Conservation (phyloP, 2,888 invertebrate genomes). For the Empis livida region DNA sequence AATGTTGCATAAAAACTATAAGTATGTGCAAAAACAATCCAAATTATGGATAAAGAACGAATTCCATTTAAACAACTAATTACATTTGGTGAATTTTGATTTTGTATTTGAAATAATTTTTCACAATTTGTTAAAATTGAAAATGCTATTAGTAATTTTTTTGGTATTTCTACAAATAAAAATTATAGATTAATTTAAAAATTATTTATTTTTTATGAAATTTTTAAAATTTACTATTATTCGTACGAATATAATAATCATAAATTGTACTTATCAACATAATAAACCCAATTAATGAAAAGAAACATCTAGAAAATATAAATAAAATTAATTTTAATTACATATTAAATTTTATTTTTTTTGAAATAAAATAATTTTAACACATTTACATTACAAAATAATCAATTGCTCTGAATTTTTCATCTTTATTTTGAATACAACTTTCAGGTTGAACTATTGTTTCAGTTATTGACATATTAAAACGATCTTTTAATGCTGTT, state of each 20-base stretch:
- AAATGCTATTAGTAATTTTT: constrained; percentile 2
- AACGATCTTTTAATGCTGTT: background rate
- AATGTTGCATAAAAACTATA: constrained; percentile 5
- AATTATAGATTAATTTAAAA: background rate
- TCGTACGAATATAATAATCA: background rate
- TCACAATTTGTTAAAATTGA: constrained; percentile 7
- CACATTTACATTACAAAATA: constrained; percentile 11
- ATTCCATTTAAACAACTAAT: constrained; percentile 32
- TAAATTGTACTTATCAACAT: background rate
- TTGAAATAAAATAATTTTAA: background rate
- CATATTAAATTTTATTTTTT: background rate
- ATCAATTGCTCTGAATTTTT: constrained; percentile 3
- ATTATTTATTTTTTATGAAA: background rate
- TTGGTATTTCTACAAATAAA: background rate
- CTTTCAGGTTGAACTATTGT: background rate
- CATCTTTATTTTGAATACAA: constrained; percentile 2
- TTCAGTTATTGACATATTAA: constrained; percentile 1
- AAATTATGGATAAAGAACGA: constrained; percentile 29
- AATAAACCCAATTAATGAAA: constrained; percentile 1
- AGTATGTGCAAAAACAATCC: constrained; percentile 30
- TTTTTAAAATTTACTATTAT: background rate
- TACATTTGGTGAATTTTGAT: constrained; percentile 11
- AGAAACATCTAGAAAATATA: background rate
- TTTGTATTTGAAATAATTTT: constrained; percentile 5
- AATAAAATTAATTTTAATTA: too few species aligned